Evolutionary conservation across 2,113 vertebrate genomes (phyloP), one percentile per base, ranked within the genome.

Genomic region (Podocnemis expansa): DNA sequence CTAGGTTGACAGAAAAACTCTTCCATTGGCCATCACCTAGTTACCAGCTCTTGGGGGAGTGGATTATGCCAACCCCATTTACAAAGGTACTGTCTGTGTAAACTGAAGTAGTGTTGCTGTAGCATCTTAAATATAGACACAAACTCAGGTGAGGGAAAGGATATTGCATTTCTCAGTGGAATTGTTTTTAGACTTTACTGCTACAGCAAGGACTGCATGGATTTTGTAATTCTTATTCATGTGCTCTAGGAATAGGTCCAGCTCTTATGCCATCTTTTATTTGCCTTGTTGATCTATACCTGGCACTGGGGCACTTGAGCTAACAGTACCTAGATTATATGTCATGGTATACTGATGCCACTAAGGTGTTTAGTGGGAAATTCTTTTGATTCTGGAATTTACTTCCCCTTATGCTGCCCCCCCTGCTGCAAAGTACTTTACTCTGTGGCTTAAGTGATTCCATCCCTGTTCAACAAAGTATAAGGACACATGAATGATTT

Each of bases 91-190:
- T 52, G n/a, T n/a, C n/a, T n/a, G 14, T 52, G 51, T 52, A 17
- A 17, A 16, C 51, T 56, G 55, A 56, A 27, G 55, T 24, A 11
- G 25, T 10, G 4, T 25, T 6, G 25, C 55, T 56, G 55, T 56
- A 27, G 55, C 25, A 27, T 56, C 27, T 56, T 27, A 56, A 56
- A 22, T 56, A 11, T 27, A 27, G 58, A 31, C 11, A 60, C 12
- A 60, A 10, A 12, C 58, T 31, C 29, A 93, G 93, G 90, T 84
- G 88, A 90, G 89, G 34, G 51, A 93, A 94, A 84, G 34, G 43
- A 88, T 96, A 94, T 89, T 97, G 94, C 49, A 51, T 95, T 97
- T 96, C 97, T 96, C 90, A 96, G 96, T 84, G 95, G 92, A 96
- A 93, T 90, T 91, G 80, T 83, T 93, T 85, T 34, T 38, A 81